These are phyloP conservation scores for Corythornis madagascariensis DNA, from an alignment of 2,113 vertebrate species.

Conservation along the genomic window DNA sequence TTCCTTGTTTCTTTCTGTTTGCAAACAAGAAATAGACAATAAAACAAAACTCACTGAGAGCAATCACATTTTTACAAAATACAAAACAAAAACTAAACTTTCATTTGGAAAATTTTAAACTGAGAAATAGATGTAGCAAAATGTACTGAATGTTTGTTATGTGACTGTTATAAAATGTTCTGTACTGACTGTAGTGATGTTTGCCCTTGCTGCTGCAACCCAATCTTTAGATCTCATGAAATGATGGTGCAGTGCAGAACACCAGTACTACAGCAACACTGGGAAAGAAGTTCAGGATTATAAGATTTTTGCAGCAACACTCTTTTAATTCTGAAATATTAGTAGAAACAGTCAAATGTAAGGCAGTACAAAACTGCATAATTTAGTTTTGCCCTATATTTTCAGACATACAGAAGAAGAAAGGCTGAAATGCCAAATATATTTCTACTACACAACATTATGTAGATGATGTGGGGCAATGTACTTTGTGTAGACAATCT, in stretches of 20 bases:
- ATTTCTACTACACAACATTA: not conserved
- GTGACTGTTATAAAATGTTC: not conserved
- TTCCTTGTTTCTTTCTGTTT: not conserved
- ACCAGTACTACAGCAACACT: not conserved
- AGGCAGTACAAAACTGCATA: not conserved
- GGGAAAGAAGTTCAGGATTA: not conserved
- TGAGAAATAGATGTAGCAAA: not conserved
- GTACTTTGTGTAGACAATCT: not conserved
- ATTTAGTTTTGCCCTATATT: not conserved
- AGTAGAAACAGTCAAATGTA: not conserved
- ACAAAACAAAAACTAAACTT: not conserved
- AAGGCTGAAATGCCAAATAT: not conserved
- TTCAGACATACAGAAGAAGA: not conserved
- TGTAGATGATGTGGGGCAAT: fast-evolving
- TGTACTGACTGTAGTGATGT: not conserved
- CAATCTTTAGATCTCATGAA: not conserved
- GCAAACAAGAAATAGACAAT: not conserved
- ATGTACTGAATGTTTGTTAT: not conserved
- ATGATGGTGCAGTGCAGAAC: not conserved
- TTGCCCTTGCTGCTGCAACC: not conserved
- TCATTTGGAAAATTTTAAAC: not conserved
- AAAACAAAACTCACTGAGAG: not conserved
- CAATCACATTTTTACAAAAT: not conserved
- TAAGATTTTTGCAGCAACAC: not conserved
- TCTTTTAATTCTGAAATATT: not conserved